A percentile compares a stretch with the other conserved stretches of the same genome.
Evolutionary conservation across 2,797 vertebrate genomes (phyloP).

Genomic region (Coluber constrictor): DNA sequence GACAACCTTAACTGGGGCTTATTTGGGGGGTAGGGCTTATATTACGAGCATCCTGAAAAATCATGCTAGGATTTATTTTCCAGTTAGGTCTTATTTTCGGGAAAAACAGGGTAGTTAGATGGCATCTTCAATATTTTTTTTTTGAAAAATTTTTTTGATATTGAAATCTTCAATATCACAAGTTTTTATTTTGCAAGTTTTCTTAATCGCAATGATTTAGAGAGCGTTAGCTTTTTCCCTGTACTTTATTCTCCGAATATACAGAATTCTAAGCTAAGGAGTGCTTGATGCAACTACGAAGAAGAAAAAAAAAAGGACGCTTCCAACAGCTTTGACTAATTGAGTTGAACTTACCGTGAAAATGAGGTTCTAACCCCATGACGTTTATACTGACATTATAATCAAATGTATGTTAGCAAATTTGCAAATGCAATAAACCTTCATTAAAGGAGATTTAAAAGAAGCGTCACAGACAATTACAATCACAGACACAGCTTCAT

Average conservation of each 20-base stretch:
- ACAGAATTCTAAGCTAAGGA: constrained; percentile 12
- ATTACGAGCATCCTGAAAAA: no score
- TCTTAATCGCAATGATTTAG: neutral
- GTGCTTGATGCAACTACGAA: constrained; percentile 29
- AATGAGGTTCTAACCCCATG: constrained; percentile 50
- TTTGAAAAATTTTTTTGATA: no score
- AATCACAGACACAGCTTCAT: constrained; percentile 26
- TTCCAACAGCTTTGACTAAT: constrained; percentile 48
- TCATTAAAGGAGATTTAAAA: constrained; percentile 48
- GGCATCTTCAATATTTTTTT: neutral
- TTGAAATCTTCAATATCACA: neutral
- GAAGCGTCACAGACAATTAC: constrained; percentile 32
- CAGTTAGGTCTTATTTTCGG: no score
- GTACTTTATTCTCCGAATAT: neutral
- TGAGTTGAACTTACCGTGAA: constrained; percentile 45
- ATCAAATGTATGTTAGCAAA: constrained; percentile 62
- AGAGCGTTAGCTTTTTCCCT: neutral
- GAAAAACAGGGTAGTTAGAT: neutral
- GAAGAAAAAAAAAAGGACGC: constrained; percentile 30
- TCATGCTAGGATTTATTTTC: no score
- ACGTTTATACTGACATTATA: constrained; percentile 59
- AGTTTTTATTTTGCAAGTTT: neutral
- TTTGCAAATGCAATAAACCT: constrained; percentile 47
- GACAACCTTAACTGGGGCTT: no score
- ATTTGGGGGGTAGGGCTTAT: no score